Percentiles rank a stretch among this genome's conserved stretches.
These are phyloP conservation scores for Oxyura jamaicensis DNA, from an alignment of 2,113 vertebrate species.

Conservation along the genomic window DNA sequence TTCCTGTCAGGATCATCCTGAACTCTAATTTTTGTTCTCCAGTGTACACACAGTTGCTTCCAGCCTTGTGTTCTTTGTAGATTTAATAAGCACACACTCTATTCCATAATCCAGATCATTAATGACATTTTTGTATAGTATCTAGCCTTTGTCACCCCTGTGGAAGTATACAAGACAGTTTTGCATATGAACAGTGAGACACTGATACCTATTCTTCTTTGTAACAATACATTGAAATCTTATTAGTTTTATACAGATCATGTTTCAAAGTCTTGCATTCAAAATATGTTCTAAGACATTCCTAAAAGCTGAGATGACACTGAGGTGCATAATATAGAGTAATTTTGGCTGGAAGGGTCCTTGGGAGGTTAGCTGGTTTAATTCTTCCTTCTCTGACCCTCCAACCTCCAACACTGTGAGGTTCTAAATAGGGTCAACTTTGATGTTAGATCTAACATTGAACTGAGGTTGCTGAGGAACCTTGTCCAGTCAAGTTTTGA, in stretches of 20 bases:
- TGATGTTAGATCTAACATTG: not conserved
- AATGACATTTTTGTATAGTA: not conserved
- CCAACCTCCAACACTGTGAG: not conserved
- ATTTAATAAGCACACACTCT: slow-evolving; percentile 30
- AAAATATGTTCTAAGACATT: not conserved
- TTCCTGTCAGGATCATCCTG: slow-evolving; percentile 23
- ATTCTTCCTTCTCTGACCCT: not conserved
- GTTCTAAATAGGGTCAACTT: not conserved
- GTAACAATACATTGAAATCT: not conserved
- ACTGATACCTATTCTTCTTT: not conserved
- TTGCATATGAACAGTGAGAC: not conserved
- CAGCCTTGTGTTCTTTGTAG: slow-evolving; percentile 11
- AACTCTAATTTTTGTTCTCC: slow-evolving; percentile 38
- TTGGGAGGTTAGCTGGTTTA: not conserved
- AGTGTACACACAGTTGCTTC: not conserved
- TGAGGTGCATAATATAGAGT: not conserved
- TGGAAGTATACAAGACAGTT: not conserved
- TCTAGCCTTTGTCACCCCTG: not conserved
- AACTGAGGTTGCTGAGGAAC: not conserved
- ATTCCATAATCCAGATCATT: slow-evolving; percentile 27
- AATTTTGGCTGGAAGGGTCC: not conserved
- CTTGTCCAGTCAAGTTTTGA: not conserved
- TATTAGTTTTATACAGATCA: not conserved
- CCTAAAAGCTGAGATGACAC: not conserved
- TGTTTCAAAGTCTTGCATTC: not conserved